Percentiles rank a stretch among this genome's conserved stretches.
Conservation (phyloP, 2,888 invertebrate genomes). For the Chymomyza caudatula region DNA sequence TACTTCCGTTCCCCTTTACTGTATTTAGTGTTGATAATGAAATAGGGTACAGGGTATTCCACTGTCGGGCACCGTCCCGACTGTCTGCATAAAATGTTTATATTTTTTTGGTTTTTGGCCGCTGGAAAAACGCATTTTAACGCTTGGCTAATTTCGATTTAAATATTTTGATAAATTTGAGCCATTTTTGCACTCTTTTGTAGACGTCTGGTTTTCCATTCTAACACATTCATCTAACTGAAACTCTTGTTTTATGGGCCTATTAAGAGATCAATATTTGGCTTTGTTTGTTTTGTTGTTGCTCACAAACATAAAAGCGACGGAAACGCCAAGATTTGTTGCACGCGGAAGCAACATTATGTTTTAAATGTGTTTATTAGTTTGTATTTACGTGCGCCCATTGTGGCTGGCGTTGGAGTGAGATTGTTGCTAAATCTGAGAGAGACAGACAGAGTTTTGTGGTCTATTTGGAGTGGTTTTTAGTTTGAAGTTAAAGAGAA, state of each 20-base stretch:
- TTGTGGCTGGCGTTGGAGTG: too few relatives aligned
- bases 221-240: slow-evolving; percentile 31
- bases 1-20: too few relatives aligned
- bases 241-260: slow-evolving; percentile 37
- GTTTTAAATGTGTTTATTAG: slow-evolving; percentile 36
- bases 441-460: neutral
- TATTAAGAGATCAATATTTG: slow-evolving; percentile 67
- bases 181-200: slow-evolving; percentile 33
- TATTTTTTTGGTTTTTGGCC: slow-evolving; percentile 21
- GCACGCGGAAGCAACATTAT: slow-evolving; percentile 57
- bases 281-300: slow-evolving; percentile 24
- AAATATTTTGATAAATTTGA: slow-evolving; percentile 49
- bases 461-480: too few relatives aligned
- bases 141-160: slow-evolving; percentile 62
- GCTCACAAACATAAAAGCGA: slow-evolving; percentile 63
- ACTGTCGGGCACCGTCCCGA: too few relatives aligned
- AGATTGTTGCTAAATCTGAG: neutral
- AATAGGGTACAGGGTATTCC: too few relatives aligned
- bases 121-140: slow-evolving; percentile 55
- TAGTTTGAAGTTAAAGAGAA: neutral
- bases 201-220: slow-evolving; percentile 33
- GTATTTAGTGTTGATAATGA: too few relatives aligned
- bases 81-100: slow-evolving; percentile 30
- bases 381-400: slow-evolving; percentile 48
- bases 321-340: slow-evolving; percentile 65